Conservation (phyloP, 2,888 invertebrate species). For the Apodemia zela region DNA sequence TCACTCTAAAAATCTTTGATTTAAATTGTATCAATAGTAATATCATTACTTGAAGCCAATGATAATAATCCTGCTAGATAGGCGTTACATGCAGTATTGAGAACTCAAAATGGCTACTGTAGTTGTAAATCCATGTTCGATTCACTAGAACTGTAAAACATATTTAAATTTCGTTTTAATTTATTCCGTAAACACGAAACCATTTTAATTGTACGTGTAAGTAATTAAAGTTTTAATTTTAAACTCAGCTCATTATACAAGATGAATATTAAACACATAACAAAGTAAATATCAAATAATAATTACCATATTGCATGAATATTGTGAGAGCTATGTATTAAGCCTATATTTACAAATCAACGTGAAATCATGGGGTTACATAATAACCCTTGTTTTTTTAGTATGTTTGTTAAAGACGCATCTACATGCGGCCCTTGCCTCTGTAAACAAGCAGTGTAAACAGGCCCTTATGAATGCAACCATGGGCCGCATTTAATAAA, state of each 20-base stretch:
- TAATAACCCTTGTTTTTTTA: slow-evolving; percentile 76
- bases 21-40: too few species aligned
- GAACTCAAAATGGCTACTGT: background rate
- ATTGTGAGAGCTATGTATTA: slow-evolving; percentile 43
- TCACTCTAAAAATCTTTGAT: too few species aligned
- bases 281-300: slow-evolving; percentile 47
- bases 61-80: too few species aligned
- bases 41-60: too few species aligned
- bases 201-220: slow-evolving; percentile 3
- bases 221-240: slow-evolving; percentile 18
- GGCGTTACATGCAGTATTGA: background rate
- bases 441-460: slow-evolving; percentile 70
- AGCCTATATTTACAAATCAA: slow-evolving; percentile 36
- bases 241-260: slow-evolving; percentile 27
- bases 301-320: slow-evolving; percentile 42
- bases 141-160: background rate
- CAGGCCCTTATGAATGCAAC: slow-evolving; percentile 67
- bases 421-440: slow-evolving; percentile 70
- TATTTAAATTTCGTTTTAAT: background rate
- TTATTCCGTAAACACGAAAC: background rate
- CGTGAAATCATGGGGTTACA: slow-evolving; percentile 38
- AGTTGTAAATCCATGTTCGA: background rate
- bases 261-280: slow-evolving; percentile 38
- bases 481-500: slow-evolving; percentile 54
- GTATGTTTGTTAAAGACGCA: slow-evolving; percentile 75